phyloP scores from a whole-genome alignment of 2,113 vertebrate genomes.

The Synodontis membranacea region DNA sequence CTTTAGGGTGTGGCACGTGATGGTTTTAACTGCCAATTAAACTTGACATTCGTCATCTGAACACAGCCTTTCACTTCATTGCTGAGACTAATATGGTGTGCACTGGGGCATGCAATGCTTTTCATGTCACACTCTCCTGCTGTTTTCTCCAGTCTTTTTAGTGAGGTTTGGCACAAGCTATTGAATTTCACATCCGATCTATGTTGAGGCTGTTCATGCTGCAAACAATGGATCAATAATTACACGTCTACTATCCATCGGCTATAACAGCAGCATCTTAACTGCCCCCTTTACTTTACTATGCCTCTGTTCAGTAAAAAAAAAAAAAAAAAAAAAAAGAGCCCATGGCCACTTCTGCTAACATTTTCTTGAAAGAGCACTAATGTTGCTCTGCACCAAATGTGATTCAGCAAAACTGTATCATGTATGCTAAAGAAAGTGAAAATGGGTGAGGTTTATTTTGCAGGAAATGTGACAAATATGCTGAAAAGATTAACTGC shows the following conservation, averaged over 20 bases:
- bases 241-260: slow-evolving; percentile 9
- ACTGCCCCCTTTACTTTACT: slow-evolving; percentile 1
- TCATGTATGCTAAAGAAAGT: background rate
- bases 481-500: slow-evolving; percentile 24
- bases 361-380: background rate
- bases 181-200: slow-evolving; percentile 45
- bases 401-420: background rate
- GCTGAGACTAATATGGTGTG: slow-evolving; percentile 24
- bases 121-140: slow-evolving; percentile 28
- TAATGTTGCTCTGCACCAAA: background rate
- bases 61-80: slow-evolving; percentile 25
- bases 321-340: no score
- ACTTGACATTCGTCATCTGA: slow-evolving; percentile 33
- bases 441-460: background rate
- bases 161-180: slow-evolving; percentile 29
- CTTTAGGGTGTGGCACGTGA: slow-evolving; percentile 10
- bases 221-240: slow-evolving; percentile 47
- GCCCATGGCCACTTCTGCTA: background rate
- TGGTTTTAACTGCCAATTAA: slow-evolving; percentile 40
- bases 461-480: slow-evolving; percentile 8
- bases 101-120: slow-evolving; percentile 15
- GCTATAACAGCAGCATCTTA: background rate
- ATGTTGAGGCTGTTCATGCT: slow-evolving; percentile 35
- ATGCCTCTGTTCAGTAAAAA: background rate
- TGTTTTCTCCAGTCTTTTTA: slow-evolving; percentile 5